These are phyloP conservation scores for Ibidorhyncha struthersii DNA, from an alignment of 2,113 vertebrate species.

Conservation along the genomic window DNA sequence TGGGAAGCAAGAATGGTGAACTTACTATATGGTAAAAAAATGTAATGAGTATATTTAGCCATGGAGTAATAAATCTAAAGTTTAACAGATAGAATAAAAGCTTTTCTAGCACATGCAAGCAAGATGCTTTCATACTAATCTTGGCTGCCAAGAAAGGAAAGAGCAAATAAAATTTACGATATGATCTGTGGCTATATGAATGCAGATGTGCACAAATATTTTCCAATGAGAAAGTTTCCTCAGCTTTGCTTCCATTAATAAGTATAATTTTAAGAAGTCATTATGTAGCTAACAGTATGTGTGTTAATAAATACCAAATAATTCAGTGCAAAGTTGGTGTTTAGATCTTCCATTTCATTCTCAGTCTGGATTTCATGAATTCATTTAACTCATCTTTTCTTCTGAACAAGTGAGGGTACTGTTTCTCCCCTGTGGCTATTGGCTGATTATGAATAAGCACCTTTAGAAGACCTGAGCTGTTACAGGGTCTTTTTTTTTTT, in stretches of 20 bases:
- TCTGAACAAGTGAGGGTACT: not conserved
- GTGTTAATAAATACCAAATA: not conserved
- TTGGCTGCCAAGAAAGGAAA: slow-evolving; percentile 26
- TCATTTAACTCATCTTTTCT: not conserved
- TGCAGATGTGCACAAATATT: slow-evolving; percentile 4
- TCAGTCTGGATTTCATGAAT: not conserved
- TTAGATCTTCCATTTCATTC: not conserved
- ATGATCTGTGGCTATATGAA: not conserved
- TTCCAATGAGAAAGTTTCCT: not conserved
- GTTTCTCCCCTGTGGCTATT: not conserved
- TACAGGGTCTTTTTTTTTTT: not conserved
- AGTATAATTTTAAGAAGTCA: not conserved
- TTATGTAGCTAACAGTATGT: not conserved
- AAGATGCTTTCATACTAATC: not conserved
- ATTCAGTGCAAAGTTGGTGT: not conserved
- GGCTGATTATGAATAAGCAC: not conserved
- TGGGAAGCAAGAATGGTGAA: not conserved
- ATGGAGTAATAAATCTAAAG: slow-evolving; percentile 7
- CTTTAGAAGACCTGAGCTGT: not conserved
- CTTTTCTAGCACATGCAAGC: not conserved
- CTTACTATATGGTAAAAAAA: not conserved
- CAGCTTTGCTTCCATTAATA: not conserved
- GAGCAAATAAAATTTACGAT: not conserved
- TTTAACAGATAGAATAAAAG: not conserved
- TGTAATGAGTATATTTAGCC: not conserved